Base-by-base conservation (phyloP, 1,140 invertebrate genomes). In the Papilio helenus region DNA sequence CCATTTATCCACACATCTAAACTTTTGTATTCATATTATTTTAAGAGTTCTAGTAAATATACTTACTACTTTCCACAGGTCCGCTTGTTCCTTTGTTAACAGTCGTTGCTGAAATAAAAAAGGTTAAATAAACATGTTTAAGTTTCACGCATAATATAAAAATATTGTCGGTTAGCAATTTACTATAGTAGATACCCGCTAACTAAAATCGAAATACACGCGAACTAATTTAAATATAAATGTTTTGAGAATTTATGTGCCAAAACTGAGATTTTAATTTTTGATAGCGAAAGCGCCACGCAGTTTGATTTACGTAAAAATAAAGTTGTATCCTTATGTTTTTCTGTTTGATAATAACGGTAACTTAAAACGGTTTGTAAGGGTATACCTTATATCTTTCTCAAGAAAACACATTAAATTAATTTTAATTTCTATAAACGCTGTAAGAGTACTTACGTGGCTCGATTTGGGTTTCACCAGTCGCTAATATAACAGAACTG, bases 31-130 rank as follows among this genome's bases (percentile, higher is more conserved):
- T 39, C 8, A 8, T 39, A 39, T 8, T 39, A 34, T 0, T 39
- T n/a, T 39, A 39, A 8, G 34, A 39, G 0, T 8, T 39, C 7
- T 8, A 7, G 34, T 39, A 29, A 68, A 3, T 29, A 16, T 29
- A 68, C 61, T 68, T 68, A 68, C 61, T 68, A 29, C 26, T 68
- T 34, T 26, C 61, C 14, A 68, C 26, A 29, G 61, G 61, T 16
- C 61, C 61, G 29, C 26, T 68, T 29, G 61, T 29, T 68, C 12
- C 23, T 29, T 68, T 68, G 23, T 34, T 29, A 29, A 68, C 26
- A 68, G 61, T 68, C 3, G 61, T 34, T 16, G 61, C 61, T 68
- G 4, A 29, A 68, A 65, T 61, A 1, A 65, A 29, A 14, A 26
- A 51, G 49, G 12, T 46, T n/a, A n/a, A 14, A 2, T 46, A 46